Conservation (phyloP, 2,888 invertebrate species). For the Dysmachus trigonus region DNA sequence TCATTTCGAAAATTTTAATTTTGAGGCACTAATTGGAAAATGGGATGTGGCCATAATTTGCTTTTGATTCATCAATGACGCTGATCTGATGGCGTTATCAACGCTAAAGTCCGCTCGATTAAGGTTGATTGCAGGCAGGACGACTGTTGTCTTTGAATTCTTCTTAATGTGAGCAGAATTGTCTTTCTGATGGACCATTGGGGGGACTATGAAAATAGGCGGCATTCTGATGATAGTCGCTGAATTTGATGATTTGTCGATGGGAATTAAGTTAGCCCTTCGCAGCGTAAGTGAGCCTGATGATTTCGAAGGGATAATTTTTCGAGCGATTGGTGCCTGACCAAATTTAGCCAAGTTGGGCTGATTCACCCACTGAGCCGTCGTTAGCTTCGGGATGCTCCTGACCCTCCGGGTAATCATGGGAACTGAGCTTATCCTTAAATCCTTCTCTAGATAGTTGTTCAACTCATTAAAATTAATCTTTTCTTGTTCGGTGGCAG, state of each 20-base stretch:
- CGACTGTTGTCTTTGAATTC: constrained; percentile 30
- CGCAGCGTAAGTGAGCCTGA: constrained; percentile 22
- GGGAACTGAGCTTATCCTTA: constrained; percentile 48
- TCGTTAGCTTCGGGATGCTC: background rate
- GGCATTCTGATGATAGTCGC: constrained; percentile 58
- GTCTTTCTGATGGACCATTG: constrained; percentile 50
- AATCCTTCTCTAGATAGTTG: constrained; percentile 43
- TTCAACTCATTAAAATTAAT: background rate
- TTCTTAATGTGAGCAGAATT: background rate
- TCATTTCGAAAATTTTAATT: constrained; percentile 61
- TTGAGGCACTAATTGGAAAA: constrained; percentile 62
- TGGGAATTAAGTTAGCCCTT: constrained; percentile 37
- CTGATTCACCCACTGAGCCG: background rate
- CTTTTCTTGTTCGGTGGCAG: background rate
- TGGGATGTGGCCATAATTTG: constrained; percentile 55
- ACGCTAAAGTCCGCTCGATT: constrained; percentile 56
- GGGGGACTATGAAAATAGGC: constrained; percentile 60
- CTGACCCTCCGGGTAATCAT: constrained; percentile 19
- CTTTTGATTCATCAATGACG: constrained; percentile 58
- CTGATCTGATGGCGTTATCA: constrained; percentile 56
- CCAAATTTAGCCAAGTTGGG: background rate
- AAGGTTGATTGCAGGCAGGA: constrained; percentile 52
- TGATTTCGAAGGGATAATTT: constrained; percentile 36
- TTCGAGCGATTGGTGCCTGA: background rate
- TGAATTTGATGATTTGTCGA: constrained; percentile 52